A percentile compares a stretch with the other conserved stretches of the same genome.
Conservation (phyloP, 2,113 vertebrate genomes). For the Pterophyllum scalare region DNA sequence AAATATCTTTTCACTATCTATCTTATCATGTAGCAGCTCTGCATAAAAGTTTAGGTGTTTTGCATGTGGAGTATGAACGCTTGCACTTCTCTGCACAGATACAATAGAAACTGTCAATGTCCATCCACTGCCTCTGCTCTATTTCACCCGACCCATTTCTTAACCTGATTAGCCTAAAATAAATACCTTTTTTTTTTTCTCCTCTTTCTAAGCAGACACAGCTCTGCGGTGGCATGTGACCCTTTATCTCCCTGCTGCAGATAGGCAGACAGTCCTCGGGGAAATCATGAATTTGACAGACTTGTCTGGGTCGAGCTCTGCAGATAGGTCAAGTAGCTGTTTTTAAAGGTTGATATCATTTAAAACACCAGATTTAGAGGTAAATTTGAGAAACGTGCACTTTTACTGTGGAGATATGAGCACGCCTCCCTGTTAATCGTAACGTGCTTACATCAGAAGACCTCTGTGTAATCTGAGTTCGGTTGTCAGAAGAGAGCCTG, state of each 20-base stretch:
- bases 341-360: neutral
- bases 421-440: neutral
- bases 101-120: neutral
- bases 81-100: neutral
- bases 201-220: constrained; percentile 14
- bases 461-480: constrained; percentile 32
- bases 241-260: constrained; percentile 18
- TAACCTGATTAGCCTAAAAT: constrained; percentile 59
- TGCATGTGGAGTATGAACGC: neutral
- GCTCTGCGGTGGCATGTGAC: neutral
- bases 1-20: neutral
- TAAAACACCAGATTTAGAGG: neutral
- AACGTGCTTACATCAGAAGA: neutral
- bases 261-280: neutral
- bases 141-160: constrained; percentile 55
- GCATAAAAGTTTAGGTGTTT: neutral
- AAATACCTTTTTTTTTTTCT: constrained; percentile 34
- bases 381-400: neutral
- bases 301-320: neutral
- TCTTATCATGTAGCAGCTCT: neutral
- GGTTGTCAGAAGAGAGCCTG: constrained; percentile 5
- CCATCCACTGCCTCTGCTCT: constrained; percentile 13
- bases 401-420: neutral
- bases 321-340: neutral
- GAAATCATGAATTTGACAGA: neutral